Evolutionary conservation across 1,140 invertebrate genomes (phyloP), one percentile per base, ranked within the genome.

Genomic region (Laupala kohalensis): DNA sequence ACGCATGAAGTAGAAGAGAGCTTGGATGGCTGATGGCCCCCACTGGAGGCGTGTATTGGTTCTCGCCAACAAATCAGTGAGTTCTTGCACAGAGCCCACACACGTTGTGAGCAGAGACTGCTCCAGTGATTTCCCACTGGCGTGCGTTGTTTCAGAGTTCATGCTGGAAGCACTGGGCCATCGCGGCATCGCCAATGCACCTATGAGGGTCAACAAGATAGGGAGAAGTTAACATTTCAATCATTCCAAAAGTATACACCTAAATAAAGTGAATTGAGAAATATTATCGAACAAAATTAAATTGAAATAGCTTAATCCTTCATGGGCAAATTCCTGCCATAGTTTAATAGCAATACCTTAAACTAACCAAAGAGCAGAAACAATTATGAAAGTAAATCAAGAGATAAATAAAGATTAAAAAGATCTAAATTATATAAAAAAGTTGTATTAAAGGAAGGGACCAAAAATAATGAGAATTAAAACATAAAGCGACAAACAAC

Each of bases 1-100:
- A 53, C 92, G 83, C 92, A 95, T 95, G 76, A 94, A 95, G 80
- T 95, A 94, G 79, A 93, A 95, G 0, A 96, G 81, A 0, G 92
- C 87, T 68, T 90, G 87, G 5, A 94, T 80, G 0, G 92, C 92
- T 71, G 86, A 86, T 23, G 84, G 81, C 19, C 89, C 89, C 71
- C 92, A 83, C 2, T 80, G 83, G 73, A 84, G 68, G 69, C 79
- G 79, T 1, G 84, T 78, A 72, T 83, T 83, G 1, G 83, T 82
- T 19, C 89, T 79, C 24, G 84, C 79, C 23, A 94, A 84, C 28
- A 94, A 84, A 25, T 94, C 92, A 70, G 89, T 85, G 5, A 95
- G 79, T 80, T 94, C 91, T 0, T 83, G 81, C 30, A 92, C 84
- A 3, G 91, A 92, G 23, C 93, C 93, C 9, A 94, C 92, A 76